Evolutionary conservation across 1,140 invertebrate genomes (phyloP), one percentile per base, ranked within the genome.

Genomic region (Lanistes nyassanus): DNA sequence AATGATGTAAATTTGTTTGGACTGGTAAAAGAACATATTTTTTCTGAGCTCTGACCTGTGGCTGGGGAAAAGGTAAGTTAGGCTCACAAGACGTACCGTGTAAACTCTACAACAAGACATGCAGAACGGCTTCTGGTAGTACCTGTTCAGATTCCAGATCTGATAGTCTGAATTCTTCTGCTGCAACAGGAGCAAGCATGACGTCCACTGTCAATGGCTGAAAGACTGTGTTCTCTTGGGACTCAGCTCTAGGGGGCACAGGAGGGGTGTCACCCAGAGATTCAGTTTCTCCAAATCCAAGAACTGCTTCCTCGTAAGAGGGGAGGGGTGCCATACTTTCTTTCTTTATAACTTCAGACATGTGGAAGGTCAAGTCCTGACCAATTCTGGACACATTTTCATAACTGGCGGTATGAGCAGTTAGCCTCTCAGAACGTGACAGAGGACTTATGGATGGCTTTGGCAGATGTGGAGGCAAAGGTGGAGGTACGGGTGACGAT

Each of bases 211-310:
- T 75, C 34, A 67, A 65, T 23, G 37, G 60, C 3, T 60, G 60
- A 58, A 13, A 23, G 74, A 75, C 11, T 67, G 42, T 11, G 51
- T 68, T 55, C 26, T 79, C 36, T 21, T 72, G 75, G 21, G 79
- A 82, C 34, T 82, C 81, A 7, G 74, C 76, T 62, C 82, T 73
- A 1, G 75, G 67, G 3, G 82, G 82, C 6, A 82, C 80, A 29
- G 80, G 82, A 0, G 82, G 82, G 21, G 82, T 80, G 16, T 78
- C 76, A 65, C 79, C 80, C n/a, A 80, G 31, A 21, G 81, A 81
- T 76, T 80, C 80, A 74, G 78, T 79, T 34, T 79, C 71, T 11
- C 70, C 70, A n/a, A 23, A 34, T 36, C 36, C 70, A 37, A 72
- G 47, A 3, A 68, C 4, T 0, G 74, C 77, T 67, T 72, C 68